A percentile compares a stretch with the other conserved stretches of the same genome.
These are phyloP conservation scores for Lepidothrix coronata DNA, from an alignment of 2,113 vertebrate species.

Conservation along the genomic window DNA sequence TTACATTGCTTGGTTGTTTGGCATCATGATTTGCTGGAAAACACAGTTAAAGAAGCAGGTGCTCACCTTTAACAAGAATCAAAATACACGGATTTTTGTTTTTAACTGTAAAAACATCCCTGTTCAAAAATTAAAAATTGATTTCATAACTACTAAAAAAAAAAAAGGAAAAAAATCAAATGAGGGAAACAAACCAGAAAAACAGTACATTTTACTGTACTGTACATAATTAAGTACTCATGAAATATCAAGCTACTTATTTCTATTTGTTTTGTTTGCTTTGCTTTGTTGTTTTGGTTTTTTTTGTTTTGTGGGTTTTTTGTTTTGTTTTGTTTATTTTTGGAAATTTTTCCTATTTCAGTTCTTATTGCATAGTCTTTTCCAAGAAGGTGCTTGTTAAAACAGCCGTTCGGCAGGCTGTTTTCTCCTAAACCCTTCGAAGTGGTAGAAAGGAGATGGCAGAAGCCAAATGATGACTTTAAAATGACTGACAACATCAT, in stretches of 20 bases:
- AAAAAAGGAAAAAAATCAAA: neutral
- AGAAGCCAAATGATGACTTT: constrained; percentile 63
- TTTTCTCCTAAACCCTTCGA: constrained; percentile 23
- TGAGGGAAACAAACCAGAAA: neutral
- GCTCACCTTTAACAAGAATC: neutral
- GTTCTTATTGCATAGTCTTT: constrained; percentile 45
- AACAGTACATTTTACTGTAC: neutral
- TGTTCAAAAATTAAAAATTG: neutral
- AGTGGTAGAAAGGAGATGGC: constrained; percentile 61
- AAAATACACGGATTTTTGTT: neutral
- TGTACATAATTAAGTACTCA: neutral
- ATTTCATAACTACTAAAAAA: neutral
- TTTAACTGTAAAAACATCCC: neutral
- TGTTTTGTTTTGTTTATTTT: no score
- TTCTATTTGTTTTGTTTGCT: constrained; percentile 37
- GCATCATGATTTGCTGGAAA: neutral
- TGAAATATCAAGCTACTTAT: constrained; percentile 36
- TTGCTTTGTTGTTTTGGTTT: rapidly evolving
- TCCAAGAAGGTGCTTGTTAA: constrained; percentile 49
- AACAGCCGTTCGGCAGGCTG: constrained; percentile 22
- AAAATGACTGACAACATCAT: constrained; percentile 77
- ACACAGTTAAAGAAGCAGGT: neutral
- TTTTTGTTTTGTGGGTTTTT: neutral
- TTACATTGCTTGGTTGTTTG: neutral
- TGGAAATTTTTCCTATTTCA: neutral